Base-by-base conservation (phyloP, 2,888 invertebrate species). In the Andrena dorsata region DNA sequence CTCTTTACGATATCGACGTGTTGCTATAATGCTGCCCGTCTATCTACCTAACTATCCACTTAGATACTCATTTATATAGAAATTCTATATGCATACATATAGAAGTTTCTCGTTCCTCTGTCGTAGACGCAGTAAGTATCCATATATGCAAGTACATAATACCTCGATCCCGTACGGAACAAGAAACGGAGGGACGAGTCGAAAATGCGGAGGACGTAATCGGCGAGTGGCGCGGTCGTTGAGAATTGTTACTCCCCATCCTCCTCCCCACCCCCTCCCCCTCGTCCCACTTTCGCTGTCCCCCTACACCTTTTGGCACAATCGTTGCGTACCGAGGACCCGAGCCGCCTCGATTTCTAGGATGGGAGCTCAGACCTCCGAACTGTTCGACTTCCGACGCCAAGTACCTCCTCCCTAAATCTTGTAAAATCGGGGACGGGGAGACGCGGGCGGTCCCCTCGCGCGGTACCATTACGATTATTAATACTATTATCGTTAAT, bases 401-500 rank as follows among this genome's bases (percentile, higher is more conserved):
- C 13, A 23, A 8, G n/a, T 58, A 32, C 20, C 30, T 51, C 6
- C 1, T 51, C 28, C 26, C 2, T 10, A 30, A 30, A 41, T 41
- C n/a, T 8, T n/a, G 32, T n/a, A 51, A 28, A 16, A 65, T 41
- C 53, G 47, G 23, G 23, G 56, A 10, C 26, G 3, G 13, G 53
- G 35, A 35, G 56, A 35, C 20, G 13, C 26, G 20, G 23, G 16
- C 41, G 16, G 13, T 35, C 53, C 8, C n/a, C 20, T 70, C 56
- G 61, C 35, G 51, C 26, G 58, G 28, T 74, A 66, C 61, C 49
- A 47, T 84, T 81, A 78, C 76, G 74, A 87, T 83, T 83, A 87
- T 76, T 87, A 85, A 78, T 82, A 80, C 79, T 73, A 80, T 87
- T 13, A 86, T 76, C 75, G 84, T 87, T 87, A 83, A 78, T 63